A percentile compares a stretch with the other conserved stretches of the same genome.
Conservation (phyloP, 2,888 invertebrate species). For the Caenorhabditis panamensis region DNA sequence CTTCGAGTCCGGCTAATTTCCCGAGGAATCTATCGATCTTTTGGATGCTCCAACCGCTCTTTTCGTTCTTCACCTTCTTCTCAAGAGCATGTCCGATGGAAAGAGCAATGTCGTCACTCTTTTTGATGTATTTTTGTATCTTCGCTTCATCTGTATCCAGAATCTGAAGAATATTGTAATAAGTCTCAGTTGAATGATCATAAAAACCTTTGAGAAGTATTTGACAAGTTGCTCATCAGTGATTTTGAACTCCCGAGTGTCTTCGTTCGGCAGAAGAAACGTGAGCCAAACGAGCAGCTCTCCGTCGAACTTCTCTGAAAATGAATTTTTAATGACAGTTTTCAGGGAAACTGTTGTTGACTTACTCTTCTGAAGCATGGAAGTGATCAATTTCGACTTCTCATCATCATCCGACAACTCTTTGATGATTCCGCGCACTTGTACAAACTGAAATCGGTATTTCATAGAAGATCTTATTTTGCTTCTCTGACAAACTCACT, state of each 20-base stretch:
- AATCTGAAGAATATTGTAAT: constrained; percentile 83
- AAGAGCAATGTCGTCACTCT: constrained; percentile 89
- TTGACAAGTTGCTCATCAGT: constrained; percentile 94
- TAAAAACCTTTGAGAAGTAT: constrained; percentile 85
- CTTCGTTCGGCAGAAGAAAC: constrained; percentile 89
- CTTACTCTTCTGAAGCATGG: constrained; percentile 63
- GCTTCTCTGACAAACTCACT: no score
- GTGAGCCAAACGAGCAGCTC: constrained; percentile 86
- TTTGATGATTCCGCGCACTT: constrained; percentile 69
- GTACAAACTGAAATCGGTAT: constrained; percentile 62
- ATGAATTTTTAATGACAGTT: neutral
- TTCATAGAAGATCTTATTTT: no score
- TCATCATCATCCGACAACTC: constrained; percentile 58
- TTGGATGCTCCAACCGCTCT: constrained; percentile 70
- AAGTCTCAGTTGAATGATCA: neutral
- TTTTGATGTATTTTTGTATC: constrained; percentile 91
- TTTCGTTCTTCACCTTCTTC: constrained; percentile 83
- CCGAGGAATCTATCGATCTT: constrained; percentile 86
- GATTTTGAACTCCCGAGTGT: constrained; percentile 91
- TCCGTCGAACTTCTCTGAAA: constrained; percentile 66
- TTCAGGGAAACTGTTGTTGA: neutral
- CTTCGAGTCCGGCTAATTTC: constrained; percentile 87
- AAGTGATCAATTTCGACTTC: constrained; percentile 61
- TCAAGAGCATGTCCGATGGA: constrained; percentile 89
- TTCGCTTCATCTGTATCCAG: constrained; percentile 87